A percentile compares a stretch with the other conserved stretches of the same genome.
These are phyloP conservation scores for Hedychridium roseum DNA, from an alignment of 2,888 invertebrate genomes.

Conservation along the genomic window DNA sequence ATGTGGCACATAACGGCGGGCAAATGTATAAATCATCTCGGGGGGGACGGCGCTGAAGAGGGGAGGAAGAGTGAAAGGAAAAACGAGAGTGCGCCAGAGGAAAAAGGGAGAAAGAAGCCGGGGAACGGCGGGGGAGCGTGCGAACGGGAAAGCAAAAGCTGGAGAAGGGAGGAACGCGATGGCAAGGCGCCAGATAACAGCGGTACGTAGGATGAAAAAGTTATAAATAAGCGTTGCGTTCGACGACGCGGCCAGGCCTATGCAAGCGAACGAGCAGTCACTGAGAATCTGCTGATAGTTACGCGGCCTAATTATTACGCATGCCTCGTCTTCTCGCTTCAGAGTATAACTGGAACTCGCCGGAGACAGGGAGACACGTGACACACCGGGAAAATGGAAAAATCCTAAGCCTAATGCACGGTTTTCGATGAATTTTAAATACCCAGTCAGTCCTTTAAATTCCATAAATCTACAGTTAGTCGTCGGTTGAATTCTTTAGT, in stretches of 20 bases:
- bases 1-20: too few species aligned
- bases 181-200: conserved; percentile 48
- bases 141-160: not conserved
- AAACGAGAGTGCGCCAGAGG: not conserved
- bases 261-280: conserved; percentile 28
- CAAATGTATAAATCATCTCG: too few species aligned
- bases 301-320: conserved; percentile 19
- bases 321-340: too few species aligned
- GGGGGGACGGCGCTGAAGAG: not conserved
- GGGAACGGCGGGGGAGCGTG: not conserved
- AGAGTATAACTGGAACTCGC: too few species aligned
- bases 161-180: conserved; percentile 20
- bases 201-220: conserved; percentile 40
- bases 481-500: too few species aligned
- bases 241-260: conserved; percentile 34
- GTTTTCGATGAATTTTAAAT: too few species aligned
- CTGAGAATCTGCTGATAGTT: conserved; percentile 14
- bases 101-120: conserved; percentile 1
- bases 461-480: too few species aligned
- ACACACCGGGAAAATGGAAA: too few species aligned
- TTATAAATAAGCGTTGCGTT: conserved; percentile 50
- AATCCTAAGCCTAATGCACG: too few species aligned
- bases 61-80: conserved; percentile 15
- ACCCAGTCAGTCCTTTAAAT: too few species aligned
- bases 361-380: too few species aligned